Base-by-base conservation (phyloP, 2,113 vertebrate species). In the Brachirus orientalis region DNA sequence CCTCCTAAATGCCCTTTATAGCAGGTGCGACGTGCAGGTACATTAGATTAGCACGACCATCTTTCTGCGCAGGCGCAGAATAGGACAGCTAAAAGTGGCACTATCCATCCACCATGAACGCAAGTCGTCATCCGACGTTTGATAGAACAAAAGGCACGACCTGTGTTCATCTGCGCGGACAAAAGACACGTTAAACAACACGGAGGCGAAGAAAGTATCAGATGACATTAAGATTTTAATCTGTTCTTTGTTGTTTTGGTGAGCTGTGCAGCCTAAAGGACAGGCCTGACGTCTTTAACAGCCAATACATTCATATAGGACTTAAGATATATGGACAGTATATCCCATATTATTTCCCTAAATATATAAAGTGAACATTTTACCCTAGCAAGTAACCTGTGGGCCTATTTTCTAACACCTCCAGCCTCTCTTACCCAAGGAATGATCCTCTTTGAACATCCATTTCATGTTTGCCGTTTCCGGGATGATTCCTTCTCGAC, bases 361-460 rank as follows among this genome's bases (percentile, higher is more conserved):
- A 28, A 28, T 3, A 28, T 4, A 28, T 28, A 28, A 28, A 28
- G 28, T 28, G 3, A 28, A 28, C 28, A 28, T 28, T 28, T 28
- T 3, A 28, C 28, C 28, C 28, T 28, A 6, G 6, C 3, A 28
- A 28, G 28, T 40, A 14, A 44, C 3, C 22, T 59, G 33, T 22
- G 46, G 14, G 10, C 41, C 53, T n/a, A 60, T 48, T 52, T 72
- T 62, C 1, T 13, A 43, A 43, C 40, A 43, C 40, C 8, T 8
- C 50, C 50, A n/a, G 54, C 20, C 65, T 52, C 28, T 19, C 94
- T 93, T 84, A 99, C 97, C 97, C 90, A 98, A 84, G 43, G 97
- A 96, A 82, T 98, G 96, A 85, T 98, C 97, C 92, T 98, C 97
- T 91, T 99, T 98, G 92, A 98, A 98, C 96, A 96, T 97, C 97